Percentiles rank a stretch among this genome's conserved stretches.
phyloP scores from a whole-genome alignment of 2,888 invertebrate species.

The Drosophila prolongata region DNA sequence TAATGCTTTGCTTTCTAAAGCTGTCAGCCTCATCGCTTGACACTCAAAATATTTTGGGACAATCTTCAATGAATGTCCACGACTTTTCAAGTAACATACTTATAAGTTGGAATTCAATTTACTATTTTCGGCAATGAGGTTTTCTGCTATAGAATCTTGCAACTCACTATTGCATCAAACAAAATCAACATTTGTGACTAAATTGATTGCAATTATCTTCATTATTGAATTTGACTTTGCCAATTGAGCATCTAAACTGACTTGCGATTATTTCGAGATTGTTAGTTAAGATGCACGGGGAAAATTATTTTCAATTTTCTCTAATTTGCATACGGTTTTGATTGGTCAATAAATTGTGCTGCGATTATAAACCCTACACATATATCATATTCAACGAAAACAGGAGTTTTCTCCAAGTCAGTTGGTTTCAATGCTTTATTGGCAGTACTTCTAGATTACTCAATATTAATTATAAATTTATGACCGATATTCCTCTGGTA shows the following conservation, averaged over 20 bases:
- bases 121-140: too few relatives aligned
- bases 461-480: neutral
- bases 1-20: neutral
- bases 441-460: neutral
- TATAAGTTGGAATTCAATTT: too few relatives aligned
- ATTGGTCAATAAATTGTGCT: conserved; percentile 19
- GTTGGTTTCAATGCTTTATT: conserved; percentile 1
- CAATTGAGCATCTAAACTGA: conserved; percentile 1
- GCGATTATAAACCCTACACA: neutral
- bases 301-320: conserved; percentile 34
- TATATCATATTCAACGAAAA: neutral
- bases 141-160: too few relatives aligned
- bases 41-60: too few relatives aligned
- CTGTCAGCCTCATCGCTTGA: neutral
- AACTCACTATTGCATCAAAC: neutral
- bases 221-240: conserved; percentile 11
- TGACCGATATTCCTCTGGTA: neutral
- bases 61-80: too few relatives aligned
- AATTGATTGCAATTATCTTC: neutral
- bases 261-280: conserved; percentile 5
- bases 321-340: conserved; percentile 20
- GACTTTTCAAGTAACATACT: too few relatives aligned
- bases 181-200: neutral
- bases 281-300: neutral
- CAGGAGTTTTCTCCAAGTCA: neutral